Conservation (phyloP, 2,797 vertebrate species). For the Paramormyrops hopkinsi region DNA sequence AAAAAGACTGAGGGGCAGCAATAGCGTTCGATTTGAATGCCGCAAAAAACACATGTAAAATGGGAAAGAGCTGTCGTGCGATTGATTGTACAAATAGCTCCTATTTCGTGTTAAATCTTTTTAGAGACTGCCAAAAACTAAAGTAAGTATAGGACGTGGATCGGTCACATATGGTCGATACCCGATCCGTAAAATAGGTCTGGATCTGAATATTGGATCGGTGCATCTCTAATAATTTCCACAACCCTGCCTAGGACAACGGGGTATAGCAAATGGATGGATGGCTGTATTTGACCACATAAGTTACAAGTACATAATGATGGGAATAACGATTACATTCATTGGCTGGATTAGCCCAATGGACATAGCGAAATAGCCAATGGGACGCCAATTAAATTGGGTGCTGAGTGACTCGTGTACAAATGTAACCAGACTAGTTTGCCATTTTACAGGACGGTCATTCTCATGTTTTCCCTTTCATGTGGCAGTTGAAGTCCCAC, state of each 20-base stretch:
- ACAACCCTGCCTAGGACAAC: background rate
- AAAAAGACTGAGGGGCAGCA: no score
- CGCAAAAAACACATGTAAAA: no score
- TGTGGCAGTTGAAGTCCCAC: conserved; percentile 56
- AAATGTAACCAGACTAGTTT: background rate
- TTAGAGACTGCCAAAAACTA: no score
- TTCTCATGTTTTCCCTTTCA: background rate
- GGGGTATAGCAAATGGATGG: background rate
- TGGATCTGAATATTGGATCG: no score
- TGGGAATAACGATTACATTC: background rate
- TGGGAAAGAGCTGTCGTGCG: no score
- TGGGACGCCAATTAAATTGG: background rate
- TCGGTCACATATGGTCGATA: no score
- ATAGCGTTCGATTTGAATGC: no score
- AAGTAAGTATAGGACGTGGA: no score
- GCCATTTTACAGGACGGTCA: background rate
- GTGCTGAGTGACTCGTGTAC: background rate
- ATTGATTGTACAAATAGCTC: no score
- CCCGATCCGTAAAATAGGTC: no score
- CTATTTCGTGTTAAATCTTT: no score
- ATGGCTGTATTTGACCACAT: background rate
- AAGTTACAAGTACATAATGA: background rate
- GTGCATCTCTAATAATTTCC: background rate
- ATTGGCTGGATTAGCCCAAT: background rate
- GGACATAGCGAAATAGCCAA: background rate